A percentile compares a stretch with the other conserved stretches of the same genome.
Evolutionary conservation across 2,113 vertebrate genomes (phyloP).

Genomic region (Trogon surrucura): DNA sequence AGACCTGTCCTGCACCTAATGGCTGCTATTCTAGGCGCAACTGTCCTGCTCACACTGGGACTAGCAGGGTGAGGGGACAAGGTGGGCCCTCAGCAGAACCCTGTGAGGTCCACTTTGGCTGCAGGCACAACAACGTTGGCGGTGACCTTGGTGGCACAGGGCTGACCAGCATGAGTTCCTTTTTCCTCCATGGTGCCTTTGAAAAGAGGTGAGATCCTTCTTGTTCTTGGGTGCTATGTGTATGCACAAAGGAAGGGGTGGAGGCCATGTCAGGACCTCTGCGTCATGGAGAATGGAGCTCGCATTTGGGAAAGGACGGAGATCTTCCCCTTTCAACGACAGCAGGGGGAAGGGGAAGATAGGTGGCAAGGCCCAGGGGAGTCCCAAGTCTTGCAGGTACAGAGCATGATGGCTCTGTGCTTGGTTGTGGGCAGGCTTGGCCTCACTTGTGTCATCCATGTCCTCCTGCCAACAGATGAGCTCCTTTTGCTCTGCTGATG

Average conservation of each 20-base stretch:
- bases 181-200: not conserved
- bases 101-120: not conserved
- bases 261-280: not conserved
- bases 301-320: not conserved
- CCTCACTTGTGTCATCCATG: not conserved
- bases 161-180: rapidly evolving
- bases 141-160: rapidly evolving
- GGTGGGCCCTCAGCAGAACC: not conserved
- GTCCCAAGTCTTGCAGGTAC: not conserved
- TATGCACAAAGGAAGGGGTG: not conserved
- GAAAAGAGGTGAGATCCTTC: not conserved
- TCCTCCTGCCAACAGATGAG: not conserved
- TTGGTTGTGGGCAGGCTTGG: not conserved
- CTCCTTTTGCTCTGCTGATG: not conserved
- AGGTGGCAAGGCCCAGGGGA: rapidly evolving
- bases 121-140: not conserved
- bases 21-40: not conserved
- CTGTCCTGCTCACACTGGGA: not conserved
- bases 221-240: not conserved
- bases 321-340: not conserved
- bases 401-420: rapidly evolving
- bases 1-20: not conserved
- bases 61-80: not conserved
- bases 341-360: not conserved
- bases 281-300: rapidly evolving